These are phyloP conservation scores for Rhea pennata DNA, from an alignment of 2,113 vertebrate genomes.

Conservation along the genomic window DNA sequence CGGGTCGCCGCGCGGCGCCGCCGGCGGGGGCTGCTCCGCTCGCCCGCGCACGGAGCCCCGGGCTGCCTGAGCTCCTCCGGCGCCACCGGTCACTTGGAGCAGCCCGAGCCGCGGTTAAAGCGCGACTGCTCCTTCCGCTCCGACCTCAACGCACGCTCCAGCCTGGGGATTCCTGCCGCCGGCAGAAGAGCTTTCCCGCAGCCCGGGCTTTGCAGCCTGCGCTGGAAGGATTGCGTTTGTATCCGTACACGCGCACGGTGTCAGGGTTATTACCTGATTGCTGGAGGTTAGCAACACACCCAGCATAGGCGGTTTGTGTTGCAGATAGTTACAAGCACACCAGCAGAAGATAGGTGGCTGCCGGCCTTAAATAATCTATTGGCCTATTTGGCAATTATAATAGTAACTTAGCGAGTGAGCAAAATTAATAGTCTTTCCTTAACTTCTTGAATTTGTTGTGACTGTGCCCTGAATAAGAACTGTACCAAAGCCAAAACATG, in stretches of 20 bases:
- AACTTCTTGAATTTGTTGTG: not conserved
- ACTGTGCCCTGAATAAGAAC: not conserved
- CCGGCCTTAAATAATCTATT: not conserved
- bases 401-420: not conserved
- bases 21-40: not conserved
- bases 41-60: not conserved
- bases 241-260: accelerated
- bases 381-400: not conserved
- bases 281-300: not conserved
- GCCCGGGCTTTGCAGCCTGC: not conserved
- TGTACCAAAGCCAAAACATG: not conserved
- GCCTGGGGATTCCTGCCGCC: not conserved
- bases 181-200: not conserved
- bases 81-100: not conserved
- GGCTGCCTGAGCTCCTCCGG: not conserved
- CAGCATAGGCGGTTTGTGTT: not conserved
- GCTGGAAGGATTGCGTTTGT: not conserved
- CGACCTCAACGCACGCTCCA: not conserved
- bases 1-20: not conserved
- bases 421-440: not conserved
- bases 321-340: not conserved
- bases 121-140: not conserved
- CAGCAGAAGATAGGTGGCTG: not conserved
- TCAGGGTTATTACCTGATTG: not conserved
- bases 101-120: not conserved